Conservation (phyloP, 2,888 invertebrate species). For the Papilio gigon region DNA sequence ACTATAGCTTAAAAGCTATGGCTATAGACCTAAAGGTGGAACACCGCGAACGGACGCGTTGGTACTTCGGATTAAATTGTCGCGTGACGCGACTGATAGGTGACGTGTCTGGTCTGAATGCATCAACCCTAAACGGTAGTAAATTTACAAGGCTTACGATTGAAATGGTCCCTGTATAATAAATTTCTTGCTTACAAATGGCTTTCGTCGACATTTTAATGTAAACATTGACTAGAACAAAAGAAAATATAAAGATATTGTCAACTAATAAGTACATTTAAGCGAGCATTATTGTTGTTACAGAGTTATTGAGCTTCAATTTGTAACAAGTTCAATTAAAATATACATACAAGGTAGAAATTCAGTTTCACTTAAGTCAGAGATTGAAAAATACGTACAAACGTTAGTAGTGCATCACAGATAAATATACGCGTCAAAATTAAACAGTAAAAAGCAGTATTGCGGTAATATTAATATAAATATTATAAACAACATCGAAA, state of each 20-base stretch:
- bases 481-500: constrained; percentile 15
- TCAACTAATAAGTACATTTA: constrained; percentile 23
- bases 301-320: constrained; percentile 3
- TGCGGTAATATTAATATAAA: not conserved
- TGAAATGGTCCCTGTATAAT: constrained; percentile 45
- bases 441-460: constrained; percentile 35
- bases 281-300: constrained; percentile 4
- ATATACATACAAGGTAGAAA: not conserved
- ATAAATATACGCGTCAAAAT: constrained; percentile 34
- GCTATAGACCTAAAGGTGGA: too few species aligned
- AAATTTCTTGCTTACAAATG: constrained; percentile 26
- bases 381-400: constrained; percentile 13
- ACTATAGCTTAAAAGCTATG: too few species aligned
- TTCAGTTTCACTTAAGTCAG: not conserved
- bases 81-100: too few species aligned
- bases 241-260: constrained; percentile 4
- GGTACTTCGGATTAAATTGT: too few species aligned
- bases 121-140: constrained; percentile 18
- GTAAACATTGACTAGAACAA: constrained; percentile 38
- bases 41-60: too few species aligned
- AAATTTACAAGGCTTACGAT: constrained; percentile 35
- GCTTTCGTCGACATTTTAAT: constrained; percentile 7
- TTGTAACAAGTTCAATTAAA: not conserved
- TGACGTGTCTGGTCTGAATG: not conserved
- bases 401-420: constrained; percentile 29